Evolutionary conservation across 2,888 invertebrate species (phyloP).

Genomic region (Ceriagrion tenellum): DNA sequence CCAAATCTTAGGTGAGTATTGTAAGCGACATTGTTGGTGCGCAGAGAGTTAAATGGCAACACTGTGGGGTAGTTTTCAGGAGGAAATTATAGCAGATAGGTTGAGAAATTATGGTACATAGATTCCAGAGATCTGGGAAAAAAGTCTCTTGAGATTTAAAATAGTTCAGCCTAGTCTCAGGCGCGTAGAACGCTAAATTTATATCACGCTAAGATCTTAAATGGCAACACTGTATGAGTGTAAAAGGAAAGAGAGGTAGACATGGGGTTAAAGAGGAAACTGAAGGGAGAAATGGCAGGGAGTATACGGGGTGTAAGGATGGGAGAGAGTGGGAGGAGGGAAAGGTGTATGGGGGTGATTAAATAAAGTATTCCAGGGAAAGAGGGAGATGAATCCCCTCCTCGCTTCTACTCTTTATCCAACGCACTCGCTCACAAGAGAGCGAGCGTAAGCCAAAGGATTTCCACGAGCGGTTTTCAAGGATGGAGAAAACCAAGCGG

Average conservation of each 20-base stretch:
- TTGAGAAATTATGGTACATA: too few relatives aligned
- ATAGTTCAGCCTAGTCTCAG: too few relatives aligned
- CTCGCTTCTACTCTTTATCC: neutral
- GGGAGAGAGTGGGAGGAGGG: neutral
- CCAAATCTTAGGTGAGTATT: too few relatives aligned
- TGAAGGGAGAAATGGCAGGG: neutral
- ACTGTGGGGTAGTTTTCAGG: too few relatives aligned
- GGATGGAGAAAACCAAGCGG: neutral
- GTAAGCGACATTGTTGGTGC: too few relatives aligned
- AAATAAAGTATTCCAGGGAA: slow-evolving; percentile 2
- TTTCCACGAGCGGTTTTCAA: slow-evolving; percentile 29
- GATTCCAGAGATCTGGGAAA: too few relatives aligned
- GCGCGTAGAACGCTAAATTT: too few relatives aligned
- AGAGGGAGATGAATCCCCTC: neutral
- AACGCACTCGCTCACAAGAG: neutral
- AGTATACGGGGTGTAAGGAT: neutral
- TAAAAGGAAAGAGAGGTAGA: neutral
- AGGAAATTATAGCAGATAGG: too few relatives aligned
- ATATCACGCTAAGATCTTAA: neutral
- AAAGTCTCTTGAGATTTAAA: too few relatives aligned
- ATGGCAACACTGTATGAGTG: neutral
- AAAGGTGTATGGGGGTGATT: neutral
- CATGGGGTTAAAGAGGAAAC: too few relatives aligned
- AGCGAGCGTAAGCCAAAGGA: neutral
- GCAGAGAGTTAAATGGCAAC: too few relatives aligned